Evolutionary conservation across 2,797 vertebrate genomes (phyloP).

Genomic region (Natrix natrix): DNA sequence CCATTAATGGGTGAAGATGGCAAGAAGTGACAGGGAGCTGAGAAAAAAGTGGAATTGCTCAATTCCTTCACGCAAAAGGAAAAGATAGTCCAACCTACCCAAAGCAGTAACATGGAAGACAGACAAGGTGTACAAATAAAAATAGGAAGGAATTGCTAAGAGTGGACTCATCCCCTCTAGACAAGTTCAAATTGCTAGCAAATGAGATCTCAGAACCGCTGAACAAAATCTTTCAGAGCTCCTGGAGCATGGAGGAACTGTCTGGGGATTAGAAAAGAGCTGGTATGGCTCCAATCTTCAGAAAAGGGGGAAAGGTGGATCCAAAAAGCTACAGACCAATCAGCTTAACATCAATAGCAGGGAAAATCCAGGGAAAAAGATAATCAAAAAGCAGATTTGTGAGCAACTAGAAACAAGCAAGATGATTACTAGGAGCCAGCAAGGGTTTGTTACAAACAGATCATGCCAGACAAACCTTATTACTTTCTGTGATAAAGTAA

Average conservation of each 20-base stretch:
- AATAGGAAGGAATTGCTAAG: not conserved
- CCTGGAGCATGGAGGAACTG: not conserved
- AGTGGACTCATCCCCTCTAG: not conserved
- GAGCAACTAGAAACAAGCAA: not conserved
- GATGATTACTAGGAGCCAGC: not conserved
- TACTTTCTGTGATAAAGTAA: not conserved
- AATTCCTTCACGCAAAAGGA: not conserved
- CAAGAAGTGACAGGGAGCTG: not conserved
- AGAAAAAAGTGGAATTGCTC: not conserved
- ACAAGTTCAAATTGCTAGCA: not conserved
- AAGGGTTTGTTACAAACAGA: not conserved
- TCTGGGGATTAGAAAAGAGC: too few species aligned
- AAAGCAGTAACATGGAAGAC: not conserved
- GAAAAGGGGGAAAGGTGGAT: too few species aligned
- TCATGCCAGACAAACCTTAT: not conserved
- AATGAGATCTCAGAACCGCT: not conserved
- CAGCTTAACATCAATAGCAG: not conserved
- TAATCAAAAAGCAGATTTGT: not conserved
- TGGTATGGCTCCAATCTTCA: too few species aligned
- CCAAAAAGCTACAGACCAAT: not conserved
- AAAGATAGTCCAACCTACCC: not conserved
- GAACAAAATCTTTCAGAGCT: not conserved
- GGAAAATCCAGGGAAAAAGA: not conserved
- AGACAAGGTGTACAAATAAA: not conserved
- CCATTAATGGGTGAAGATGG: not conserved